phyloP scores from a whole-genome alignment of 2,797 vertebrate genomes.

The Muraenolepis orangiensis region DNA sequence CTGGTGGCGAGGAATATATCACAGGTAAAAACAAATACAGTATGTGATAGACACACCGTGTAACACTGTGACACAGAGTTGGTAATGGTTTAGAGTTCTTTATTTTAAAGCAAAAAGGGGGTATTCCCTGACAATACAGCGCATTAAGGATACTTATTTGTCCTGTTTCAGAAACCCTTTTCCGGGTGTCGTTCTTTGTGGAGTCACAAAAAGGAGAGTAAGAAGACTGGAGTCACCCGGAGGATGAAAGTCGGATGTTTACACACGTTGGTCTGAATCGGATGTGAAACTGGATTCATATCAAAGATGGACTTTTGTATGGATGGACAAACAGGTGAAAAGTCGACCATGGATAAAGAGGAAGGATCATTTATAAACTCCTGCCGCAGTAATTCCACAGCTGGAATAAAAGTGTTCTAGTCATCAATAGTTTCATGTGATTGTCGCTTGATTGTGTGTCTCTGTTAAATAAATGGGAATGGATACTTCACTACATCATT shows the following conservation, averaged over 20 bases:
- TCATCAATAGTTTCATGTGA: neutral
- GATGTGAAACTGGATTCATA: neutral
- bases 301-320: neutral
- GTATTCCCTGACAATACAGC: neutral
- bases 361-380: neutral
- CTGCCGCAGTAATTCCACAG: neutral
- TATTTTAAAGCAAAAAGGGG: neutral
- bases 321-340: neutral
- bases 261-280: neutral
- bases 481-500: neutral
- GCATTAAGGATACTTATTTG: conserved; percentile 1
- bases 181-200: conserved; percentile 68
- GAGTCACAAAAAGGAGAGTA: conserved; percentile 51
- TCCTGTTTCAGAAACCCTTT: conserved; percentile 65
- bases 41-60: neutral
- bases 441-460: neutral
- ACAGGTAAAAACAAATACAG: conserved; percentile 27
- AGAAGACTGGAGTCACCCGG: neutral
- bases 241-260: neutral
- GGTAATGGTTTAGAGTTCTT: neutral
- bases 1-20: conserved; percentile 53
- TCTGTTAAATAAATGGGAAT: neutral
- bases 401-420: neutral
- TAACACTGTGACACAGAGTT: neutral
- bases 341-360: neutral